These are phyloP conservation scores for Rhincodon typus DNA, from an alignment of 2,797 vertebrate species.

Conservation along the genomic window DNA sequence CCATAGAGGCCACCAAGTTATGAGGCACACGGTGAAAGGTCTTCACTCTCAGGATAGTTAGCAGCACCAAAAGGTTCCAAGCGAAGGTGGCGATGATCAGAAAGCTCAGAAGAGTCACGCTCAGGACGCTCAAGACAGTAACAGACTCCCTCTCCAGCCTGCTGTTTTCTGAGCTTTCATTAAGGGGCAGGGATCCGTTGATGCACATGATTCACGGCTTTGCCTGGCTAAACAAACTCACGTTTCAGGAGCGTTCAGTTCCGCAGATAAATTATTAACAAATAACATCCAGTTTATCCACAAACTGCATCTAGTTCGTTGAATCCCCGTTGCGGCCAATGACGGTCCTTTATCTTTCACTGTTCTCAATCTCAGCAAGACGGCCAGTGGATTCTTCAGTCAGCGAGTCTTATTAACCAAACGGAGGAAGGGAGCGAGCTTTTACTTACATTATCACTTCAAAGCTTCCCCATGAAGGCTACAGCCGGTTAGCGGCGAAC, in stretches of 20 bases:
- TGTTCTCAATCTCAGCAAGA: neutral
- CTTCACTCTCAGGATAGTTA: conserved; percentile 46
- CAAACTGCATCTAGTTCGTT: neutral
- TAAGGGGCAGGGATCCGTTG: neutral
- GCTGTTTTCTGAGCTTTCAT: neutral
- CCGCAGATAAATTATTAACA: neutral
- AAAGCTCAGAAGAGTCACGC: conserved; percentile 43
- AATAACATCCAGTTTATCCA: neutral
- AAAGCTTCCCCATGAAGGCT: neutral
- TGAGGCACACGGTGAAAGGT: conserved; percentile 46
- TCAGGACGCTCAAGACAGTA: conserved; percentile 40
- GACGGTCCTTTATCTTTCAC: neutral
- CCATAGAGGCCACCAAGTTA: conserved; percentile 48
- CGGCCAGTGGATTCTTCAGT: neutral
- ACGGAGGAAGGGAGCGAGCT: neutral
- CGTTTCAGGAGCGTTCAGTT: neutral
- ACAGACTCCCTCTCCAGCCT: neutral
- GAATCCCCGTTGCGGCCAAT: neutral
- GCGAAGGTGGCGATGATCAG: conserved; percentile 45
- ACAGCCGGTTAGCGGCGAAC: too few relatives aligned
- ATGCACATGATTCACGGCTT: neutral
- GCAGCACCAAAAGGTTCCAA: conserved; percentile 46
- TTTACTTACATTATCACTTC: neutral
- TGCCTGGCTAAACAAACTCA: neutral
- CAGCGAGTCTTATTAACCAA: neutral